These are phyloP conservation scores for Synergus itoensis DNA, from an alignment of 2,888 invertebrate species.

Conservation along the genomic window DNA sequence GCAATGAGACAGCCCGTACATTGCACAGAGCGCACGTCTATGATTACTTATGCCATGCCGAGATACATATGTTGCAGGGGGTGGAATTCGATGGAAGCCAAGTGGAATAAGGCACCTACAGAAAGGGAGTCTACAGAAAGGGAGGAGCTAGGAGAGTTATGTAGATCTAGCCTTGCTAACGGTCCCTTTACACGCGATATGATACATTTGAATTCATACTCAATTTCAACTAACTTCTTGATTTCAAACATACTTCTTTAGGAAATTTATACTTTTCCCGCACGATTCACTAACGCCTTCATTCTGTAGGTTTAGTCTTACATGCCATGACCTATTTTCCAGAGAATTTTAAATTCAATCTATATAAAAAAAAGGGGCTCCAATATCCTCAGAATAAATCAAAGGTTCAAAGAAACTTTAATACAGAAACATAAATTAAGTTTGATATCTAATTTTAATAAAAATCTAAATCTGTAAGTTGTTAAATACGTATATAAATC, in stretches of 20 bases:
- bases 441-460: background rate
- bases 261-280: slow-evolving; percentile 3
- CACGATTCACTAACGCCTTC: background rate
- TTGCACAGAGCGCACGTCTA: slow-evolving; percentile 36
- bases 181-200: slow-evolving; percentile 72
- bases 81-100: slow-evolving; percentile 29
- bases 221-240: slow-evolving; percentile 62
- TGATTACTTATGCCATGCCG: slow-evolving; percentile 29
- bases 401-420: background rate
- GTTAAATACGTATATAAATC: background rate
- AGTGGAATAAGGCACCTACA: slow-evolving; percentile 14
- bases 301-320: background rate
- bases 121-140: slow-evolving; percentile 46
- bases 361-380: background rate
- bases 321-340: background rate
- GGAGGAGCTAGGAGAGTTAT: slow-evolving; percentile 69
- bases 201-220: slow-evolving; percentile 70
- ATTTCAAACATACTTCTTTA: slow-evolving; percentile 15
- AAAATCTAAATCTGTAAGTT: background rate
- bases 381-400: background rate
- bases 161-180: slow-evolving; percentile 71
- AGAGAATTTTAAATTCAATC: background rate
- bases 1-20: slow-evolving; percentile 31
- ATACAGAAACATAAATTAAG: no score
- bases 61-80: slow-evolving; percentile 32